phyloP scores from a whole-genome alignment of 2,113 vertebrate genomes.

The Thunnus thynnus region DNA sequence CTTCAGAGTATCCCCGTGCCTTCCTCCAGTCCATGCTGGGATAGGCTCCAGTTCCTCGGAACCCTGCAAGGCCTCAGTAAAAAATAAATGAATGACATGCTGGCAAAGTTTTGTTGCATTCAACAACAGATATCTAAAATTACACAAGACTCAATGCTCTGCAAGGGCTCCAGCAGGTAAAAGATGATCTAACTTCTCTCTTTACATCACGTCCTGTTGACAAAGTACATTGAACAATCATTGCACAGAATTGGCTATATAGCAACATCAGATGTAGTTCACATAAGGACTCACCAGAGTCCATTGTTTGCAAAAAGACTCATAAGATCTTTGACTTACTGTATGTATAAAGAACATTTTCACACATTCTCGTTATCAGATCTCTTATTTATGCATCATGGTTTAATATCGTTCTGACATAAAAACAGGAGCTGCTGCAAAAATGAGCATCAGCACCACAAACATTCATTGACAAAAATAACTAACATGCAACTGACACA shows the following conservation, averaged over 20 bases:
- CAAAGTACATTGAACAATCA: neutral
- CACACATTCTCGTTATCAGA: neutral
- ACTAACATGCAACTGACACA: neutral
- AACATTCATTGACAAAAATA: conserved; percentile 34
- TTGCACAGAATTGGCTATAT: too few relatives aligned
- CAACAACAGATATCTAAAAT: neutral
- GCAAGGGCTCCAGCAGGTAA: neutral
- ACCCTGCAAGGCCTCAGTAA: neutral
- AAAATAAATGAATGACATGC: neutral
- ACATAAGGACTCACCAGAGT: neutral
- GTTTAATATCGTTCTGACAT: neutral
- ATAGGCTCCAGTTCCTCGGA: too few relatives aligned
- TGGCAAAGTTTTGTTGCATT: conserved; percentile 5
- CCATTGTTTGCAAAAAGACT: too few relatives aligned
- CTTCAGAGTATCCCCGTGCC: too few relatives aligned
- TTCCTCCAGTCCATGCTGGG: too few relatives aligned
- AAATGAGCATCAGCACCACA: neutral
- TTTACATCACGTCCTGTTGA: neutral
- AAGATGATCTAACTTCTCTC: neutral
- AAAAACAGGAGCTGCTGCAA: neutral
- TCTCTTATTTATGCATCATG: neutral
- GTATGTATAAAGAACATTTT: too few relatives aligned
- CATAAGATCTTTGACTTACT: too few relatives aligned
- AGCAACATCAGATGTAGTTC: too few relatives aligned
- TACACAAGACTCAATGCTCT: neutral